Evolutionary conservation across 2,113 vertebrate species (phyloP), one percentile per base, ranked within the genome.

Genomic region (Ptilonorhynchus violaceus): DNA sequence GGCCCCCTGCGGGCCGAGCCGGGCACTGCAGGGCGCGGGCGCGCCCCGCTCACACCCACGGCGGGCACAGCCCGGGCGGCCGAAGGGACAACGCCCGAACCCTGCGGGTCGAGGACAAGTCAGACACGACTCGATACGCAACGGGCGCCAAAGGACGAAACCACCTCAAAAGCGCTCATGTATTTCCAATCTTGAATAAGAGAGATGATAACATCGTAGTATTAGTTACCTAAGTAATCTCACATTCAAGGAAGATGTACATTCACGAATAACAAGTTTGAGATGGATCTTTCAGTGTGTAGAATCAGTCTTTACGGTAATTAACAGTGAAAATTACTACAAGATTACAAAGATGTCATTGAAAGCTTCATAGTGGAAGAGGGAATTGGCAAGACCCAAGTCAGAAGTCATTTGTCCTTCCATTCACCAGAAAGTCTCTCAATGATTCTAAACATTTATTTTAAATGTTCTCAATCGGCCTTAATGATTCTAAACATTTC

Each of bases 131-230:
- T 9, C 17, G 18, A 24, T 3, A 37, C 14, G 33, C 30, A 9
- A 3, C 10, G 15, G 15, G 27, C 52, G 53, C 31, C 37, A 20
- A 41, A 25, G 16, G 8, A 21, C 31, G 21, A 50, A 76, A 27
- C 2, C 28, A 3, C 15, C 17, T 33, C 3, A 3, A 3, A 11
- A 16, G 42, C 4, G 8, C 8, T 27, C 59, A 7, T 5, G 0
- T 5, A 12, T 11, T 80, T 37, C 22, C 33, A 21, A 33, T 39
- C 41, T 25, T 17, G 18, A 56, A 11, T 67, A 11, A 41, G 11
- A 41, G 11, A 62, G 39, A 2, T 35, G 58, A 16, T n/a, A 41
- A 37, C 6, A 8, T 2, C 25, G 13, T 7, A 62, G 19, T 10
- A 21, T 4, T 27, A 14, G 5, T 50, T 55, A 17, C 4, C 19